Evolutionary conservation across 2,888 invertebrate species (phyloP), one percentile per base, ranked within the genome.

Genomic region (Mesorhabditis spiculigera): DNA sequence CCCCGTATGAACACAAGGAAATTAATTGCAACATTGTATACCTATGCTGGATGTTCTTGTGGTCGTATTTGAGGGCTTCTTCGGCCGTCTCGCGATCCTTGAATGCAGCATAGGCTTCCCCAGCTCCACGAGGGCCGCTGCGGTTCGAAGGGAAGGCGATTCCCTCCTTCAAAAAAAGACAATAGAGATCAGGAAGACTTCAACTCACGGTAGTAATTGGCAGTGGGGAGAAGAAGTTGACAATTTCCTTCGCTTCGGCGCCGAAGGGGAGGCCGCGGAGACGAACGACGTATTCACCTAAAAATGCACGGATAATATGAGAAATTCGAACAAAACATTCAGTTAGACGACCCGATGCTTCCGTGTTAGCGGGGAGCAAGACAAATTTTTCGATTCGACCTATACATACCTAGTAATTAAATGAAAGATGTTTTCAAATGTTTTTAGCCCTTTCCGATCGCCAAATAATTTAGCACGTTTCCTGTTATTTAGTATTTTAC

Each of bases 41-140:
- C 45, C 78, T 71, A 67, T 76, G 75, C 6, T 74, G 72, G 41
- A 78, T 75, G 66, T 74, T 75, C 66, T 78, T 75, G 75, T 75
- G 75, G 42, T 78, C 75, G 13, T 73, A 69, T 50, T 74, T 68
- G 62, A 72, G 73, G 0, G 76, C 78, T 42, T 71, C 66, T 62
- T 73, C 68, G 16, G 70, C 71, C 63, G 72, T 71, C 50, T 74
- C 72, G 45, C 68, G 62, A 8, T 71, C 58, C 42, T 75, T 76
- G 65, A 78, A 78, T 10, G 73, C 73, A 16, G 76, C 71, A 45
- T 69, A 75, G 0, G 76, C 76, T 68, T 78, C 78, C 0, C 78
- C 78, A 4, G 67, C 63, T 2, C 61, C 67, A 8, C 69, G 68
- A 42, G 73, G 67, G 5, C 63, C 69, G 45, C 64, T 65, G 58